Percentiles rank a stretch among this genome's conserved stretches.
These are phyloP conservation scores for Barbus barbus DNA, from an alignment of 2,113 vertebrate genomes.

Conservation along the genomic window DNA sequence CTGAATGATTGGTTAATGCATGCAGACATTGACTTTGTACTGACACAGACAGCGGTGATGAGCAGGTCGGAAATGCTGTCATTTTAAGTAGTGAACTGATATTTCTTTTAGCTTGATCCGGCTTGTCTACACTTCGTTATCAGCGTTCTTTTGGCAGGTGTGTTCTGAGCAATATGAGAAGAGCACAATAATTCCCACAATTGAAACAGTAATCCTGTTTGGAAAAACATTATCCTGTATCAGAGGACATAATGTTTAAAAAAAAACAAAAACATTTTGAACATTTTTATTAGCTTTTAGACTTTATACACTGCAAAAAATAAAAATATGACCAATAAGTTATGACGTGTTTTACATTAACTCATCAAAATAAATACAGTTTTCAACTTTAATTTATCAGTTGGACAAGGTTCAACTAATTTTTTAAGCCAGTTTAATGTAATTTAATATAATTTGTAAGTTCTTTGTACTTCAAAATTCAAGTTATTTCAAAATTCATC, in stretches of 20 bases:
- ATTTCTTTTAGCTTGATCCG: slow-evolving; percentile 60
- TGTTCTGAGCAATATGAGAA: slow-evolving; percentile 32
- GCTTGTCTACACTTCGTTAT: slow-evolving; percentile 59
- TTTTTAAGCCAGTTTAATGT: no score
- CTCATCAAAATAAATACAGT: no score
- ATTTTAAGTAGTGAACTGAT: slow-evolving; percentile 61
- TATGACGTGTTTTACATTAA: no score
- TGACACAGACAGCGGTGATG: slow-evolving; percentile 45
- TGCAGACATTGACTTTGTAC: slow-evolving; percentile 61
- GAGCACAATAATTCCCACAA: slow-evolving; percentile 14
- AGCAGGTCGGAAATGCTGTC: slow-evolving; percentile 60
- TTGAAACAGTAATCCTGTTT: slow-evolving; percentile 35
- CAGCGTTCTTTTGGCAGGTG: slow-evolving; percentile 39
- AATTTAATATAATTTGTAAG: no score
- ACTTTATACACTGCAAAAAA: background rate
- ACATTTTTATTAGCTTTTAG: background rate
- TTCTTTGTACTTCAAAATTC: no score
- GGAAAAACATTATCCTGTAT: background rate
- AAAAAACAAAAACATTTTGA: no score
- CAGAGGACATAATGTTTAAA: background rate
- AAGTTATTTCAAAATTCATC: no score
- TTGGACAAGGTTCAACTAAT: no score
- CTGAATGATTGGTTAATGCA: slow-evolving; percentile 57
- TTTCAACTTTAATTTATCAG: no score
- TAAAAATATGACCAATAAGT: no score